Conservation (phyloP, 1,140 invertebrate genomes). For the Apis cerana region DNA sequence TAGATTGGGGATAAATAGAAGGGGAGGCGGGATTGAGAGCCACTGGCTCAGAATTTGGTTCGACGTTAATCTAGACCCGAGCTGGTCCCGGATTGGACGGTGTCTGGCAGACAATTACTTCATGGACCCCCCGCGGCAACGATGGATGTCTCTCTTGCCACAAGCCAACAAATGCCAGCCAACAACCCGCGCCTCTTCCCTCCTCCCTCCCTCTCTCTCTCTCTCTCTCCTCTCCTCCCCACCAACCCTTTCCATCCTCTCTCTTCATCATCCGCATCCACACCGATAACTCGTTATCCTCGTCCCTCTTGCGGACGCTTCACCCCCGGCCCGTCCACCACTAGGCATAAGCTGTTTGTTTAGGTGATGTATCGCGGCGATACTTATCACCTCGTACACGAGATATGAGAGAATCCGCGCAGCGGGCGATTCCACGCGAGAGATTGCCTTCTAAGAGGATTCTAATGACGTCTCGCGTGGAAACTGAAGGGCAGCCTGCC, state of each 20-base stretch:
- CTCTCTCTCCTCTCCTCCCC: constrained; percentile 17
- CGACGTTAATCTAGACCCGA: constrained; percentile 67
- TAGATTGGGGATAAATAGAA: background rate
- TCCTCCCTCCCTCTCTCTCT: constrained; percentile 3
- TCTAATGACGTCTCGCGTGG: constrained; percentile 67
- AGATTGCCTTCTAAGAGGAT: constrained; percentile 73
- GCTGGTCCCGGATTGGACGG: constrained; percentile 66
- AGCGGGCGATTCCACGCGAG: constrained; percentile 68
- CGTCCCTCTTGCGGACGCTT: constrained; percentile 24
- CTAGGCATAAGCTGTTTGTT: constrained; percentile 74
- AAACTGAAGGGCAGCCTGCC: constrained; percentile 9
- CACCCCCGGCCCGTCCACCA: constrained; percentile 49
- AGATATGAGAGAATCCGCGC: constrained; percentile 69
- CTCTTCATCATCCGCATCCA: background rate
- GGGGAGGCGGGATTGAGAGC: constrained; percentile 61
- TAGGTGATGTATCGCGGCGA: constrained; percentile 75
- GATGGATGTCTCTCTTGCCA: constrained; percentile 76
- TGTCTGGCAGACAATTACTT: constrained; percentile 77
- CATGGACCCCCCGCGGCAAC: constrained; percentile 74
- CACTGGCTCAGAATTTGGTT: constrained; percentile 70
- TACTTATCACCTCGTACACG: constrained; percentile 76
- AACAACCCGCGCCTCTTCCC: constrained; percentile 44
- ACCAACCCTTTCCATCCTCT: background rate
- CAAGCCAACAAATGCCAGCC: constrained; percentile 61
- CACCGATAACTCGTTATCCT: background rate